phyloP scores from a whole-genome alignment of 2,888 invertebrate genomes.

The Eupithecia exiguata region DNA sequence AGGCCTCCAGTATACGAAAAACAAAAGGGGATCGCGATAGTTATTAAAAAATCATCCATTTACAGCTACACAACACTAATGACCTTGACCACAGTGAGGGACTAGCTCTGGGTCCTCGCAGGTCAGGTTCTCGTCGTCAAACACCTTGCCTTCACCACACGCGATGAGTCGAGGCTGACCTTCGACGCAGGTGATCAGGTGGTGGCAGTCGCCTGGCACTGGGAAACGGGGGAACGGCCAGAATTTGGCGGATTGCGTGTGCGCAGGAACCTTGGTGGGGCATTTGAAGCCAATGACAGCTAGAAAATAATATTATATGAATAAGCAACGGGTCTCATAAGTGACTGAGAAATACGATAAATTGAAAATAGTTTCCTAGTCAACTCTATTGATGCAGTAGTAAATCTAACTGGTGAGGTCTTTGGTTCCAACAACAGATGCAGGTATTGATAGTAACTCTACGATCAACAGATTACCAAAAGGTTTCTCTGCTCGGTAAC shows the following conservation, averaged over 20 bases:
- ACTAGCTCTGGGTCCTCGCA: conserved; percentile 91
- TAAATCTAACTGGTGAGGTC: no score
- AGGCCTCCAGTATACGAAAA: neutral
- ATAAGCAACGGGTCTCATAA: neutral
- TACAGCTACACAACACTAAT: conserved; percentile 52
- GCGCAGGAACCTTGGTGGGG: conserved; percentile 91
- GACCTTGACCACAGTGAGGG: conserved; percentile 72
- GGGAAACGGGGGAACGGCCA: conserved; percentile 97
- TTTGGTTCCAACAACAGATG: no score
- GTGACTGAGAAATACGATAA: neutral
- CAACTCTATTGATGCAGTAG: no score
- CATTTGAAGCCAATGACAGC: conserved; percentile 96
- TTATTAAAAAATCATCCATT: neutral
- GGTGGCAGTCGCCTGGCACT: conserved; percentile 93
- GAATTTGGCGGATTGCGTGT: conserved; percentile 92
- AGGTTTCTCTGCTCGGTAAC: no score
- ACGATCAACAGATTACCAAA: no score
- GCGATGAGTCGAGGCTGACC: conserved; percentile 93
- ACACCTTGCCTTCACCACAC: conserved; percentile 94
- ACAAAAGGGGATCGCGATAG: neutral
- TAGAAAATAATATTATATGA: conserved; percentile 65
- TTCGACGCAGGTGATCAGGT: conserved; percentile 95
- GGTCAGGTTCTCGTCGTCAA: conserved; percentile 91
- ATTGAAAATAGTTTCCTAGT: neutral
- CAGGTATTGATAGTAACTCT: no score